These are phyloP conservation scores for Perdita meconis DNA, from an alignment of 2,888 invertebrate species.

Conservation along the genomic window DNA sequence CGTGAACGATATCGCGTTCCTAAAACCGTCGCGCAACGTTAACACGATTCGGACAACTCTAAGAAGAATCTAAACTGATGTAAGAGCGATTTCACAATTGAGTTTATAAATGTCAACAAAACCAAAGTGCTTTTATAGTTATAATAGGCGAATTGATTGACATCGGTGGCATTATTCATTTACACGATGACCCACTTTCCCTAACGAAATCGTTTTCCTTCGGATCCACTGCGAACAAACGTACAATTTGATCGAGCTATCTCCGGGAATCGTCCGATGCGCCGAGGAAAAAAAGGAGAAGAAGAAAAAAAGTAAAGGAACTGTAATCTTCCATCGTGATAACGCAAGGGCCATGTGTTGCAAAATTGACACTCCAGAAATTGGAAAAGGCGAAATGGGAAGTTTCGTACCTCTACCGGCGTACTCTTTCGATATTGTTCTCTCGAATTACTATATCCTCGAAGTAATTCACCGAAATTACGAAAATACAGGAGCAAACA, in stretches of 20 bases:
- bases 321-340: slow-evolving; percentile 57
- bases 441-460: slow-evolving; percentile 44
- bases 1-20: too few relatives aligned
- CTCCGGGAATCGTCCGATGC: slow-evolving; percentile 17
- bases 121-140: too few relatives aligned
- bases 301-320: slow-evolving; percentile 15
- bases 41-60: too few relatives aligned
- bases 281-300: slow-evolving; percentile 12
- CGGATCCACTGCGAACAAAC: not conserved
- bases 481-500: slow-evolving; percentile 27
- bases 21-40: too few relatives aligned
- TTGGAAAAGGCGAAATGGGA: slow-evolving; percentile 57
- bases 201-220: slow-evolving; percentile 21
- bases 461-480: slow-evolving; percentile 47
- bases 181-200: not conserved
- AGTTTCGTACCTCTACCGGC: slow-evolving; percentile 34
- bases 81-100: too few relatives aligned
- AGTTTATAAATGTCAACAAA: too few relatives aligned
- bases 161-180: not conserved
- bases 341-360: slow-evolving; percentile 61
- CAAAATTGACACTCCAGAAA: slow-evolving; percentile 62
- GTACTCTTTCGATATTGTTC: slow-evolving; percentile 57
- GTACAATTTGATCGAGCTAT: slow-evolving; percentile 38
- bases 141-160: not conserved
- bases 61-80: too few relatives aligned